Base-by-base conservation (phyloP, 2,113 vertebrate genomes). In the Terrapene triunguis region DNA sequence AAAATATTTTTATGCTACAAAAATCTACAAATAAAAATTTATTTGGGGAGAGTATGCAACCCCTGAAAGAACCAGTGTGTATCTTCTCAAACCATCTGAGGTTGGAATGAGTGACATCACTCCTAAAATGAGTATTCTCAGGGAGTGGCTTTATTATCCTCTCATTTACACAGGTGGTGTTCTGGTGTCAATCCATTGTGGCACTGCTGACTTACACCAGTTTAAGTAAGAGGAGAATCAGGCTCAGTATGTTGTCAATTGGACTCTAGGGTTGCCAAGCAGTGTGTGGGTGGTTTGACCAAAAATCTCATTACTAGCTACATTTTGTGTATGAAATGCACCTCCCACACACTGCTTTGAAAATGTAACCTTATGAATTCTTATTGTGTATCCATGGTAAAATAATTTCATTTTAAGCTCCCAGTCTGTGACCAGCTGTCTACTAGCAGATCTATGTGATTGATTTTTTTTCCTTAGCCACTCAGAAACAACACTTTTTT, bases 81-180 rank as follows among this genome's bases (percentile, higher is more conserved):
- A 9, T 10, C 13, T 83, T 85, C 80, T 35, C 44, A 47, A 83
- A 4, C 24, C 29, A 19, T 8, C 0, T 0, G 0, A 22, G 1
- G 55, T 69, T 82, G 48, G 1, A 19, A 42, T 25, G 12, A 32
- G 32, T 59, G 10, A 53, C 32, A 88, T 11, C n/a, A 25, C 54
- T 80, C 78, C 82, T 4, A 89, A 38, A 91, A 88, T n/a, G 19
- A 72, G 5, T 35, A 13, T 1, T 44, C 6, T 13, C 27, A 69
- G 17, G 42, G 17, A 85, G 2, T 13, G 11, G 32, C 53, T 82
- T 55, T 55, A 22, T 29, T 78, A 17, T 42, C 5, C 82, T 69
- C 24, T 69, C 55, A 87, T 4, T 24, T 80, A 65, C 5, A 6
- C 5, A 74, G 38, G 10, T 74, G 51, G 53, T 55, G 6, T 32